These are phyloP conservation scores for Desmodus rotundus DNA, from an alignment of 2,113 vertebrate genomes.

Conservation along the genomic window DNA sequence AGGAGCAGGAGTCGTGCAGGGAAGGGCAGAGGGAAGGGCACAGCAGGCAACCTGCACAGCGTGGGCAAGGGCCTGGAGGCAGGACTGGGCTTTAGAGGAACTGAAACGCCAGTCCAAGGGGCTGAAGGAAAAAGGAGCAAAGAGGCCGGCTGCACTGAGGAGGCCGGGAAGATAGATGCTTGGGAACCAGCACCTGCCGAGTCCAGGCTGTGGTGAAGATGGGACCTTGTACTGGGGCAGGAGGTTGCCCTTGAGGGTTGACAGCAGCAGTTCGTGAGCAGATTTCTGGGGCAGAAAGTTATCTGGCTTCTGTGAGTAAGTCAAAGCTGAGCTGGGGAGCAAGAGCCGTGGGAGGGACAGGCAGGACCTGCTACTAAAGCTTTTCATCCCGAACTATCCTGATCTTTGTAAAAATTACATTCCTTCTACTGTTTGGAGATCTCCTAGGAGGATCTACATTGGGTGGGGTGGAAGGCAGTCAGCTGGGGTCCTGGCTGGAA, in stretches of 20 bases:
- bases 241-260: neutral
- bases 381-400: neutral
- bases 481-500: neutral
- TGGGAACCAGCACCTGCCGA: neutral
- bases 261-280: neutral
- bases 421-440: neutral
- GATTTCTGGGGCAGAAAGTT: neutral
- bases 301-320: neutral
- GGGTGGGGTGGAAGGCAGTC: neutral
- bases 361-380: neutral
- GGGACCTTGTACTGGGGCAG: neutral
- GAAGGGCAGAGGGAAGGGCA: neutral
- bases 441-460: neutral
- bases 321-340: neutral
- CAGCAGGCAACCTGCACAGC: neutral
- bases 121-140: too few species aligned
- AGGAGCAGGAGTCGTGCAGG: neutral
- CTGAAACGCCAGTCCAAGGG: neutral
- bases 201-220: neutral
- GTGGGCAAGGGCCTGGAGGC: neutral
- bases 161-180: neutral
- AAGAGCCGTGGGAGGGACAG: neutral
- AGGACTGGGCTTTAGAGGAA: neutral
- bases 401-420: neutral
- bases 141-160: neutral